Base-by-base conservation (phyloP, 1,140 invertebrate genomes). In the Drosophila funebris region DNA sequence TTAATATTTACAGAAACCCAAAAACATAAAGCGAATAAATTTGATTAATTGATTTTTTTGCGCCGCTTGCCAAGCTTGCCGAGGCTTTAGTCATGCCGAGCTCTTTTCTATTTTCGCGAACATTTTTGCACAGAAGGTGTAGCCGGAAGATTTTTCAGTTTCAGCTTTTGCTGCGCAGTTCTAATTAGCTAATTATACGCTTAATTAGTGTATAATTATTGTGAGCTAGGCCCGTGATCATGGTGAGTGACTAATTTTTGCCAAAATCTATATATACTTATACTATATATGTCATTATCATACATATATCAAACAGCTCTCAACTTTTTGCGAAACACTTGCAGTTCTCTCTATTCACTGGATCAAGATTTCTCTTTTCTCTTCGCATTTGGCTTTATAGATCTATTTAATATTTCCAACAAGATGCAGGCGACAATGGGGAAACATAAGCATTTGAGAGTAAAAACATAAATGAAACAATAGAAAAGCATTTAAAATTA, bases 111-210 rank as follows among this genome's bases (percentile, higher is more conserved):
- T 83, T 88, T 88, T 88, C 76, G 83, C 83, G 69, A 78, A 43
- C n/a, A 68, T 79, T 82, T 88, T 88, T 79, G 78, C 78, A 83
- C 78, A 73, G 79, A 88, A 88, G 83, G 83, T 88, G 83, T 88
- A 88, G 83, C 83, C 83, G 83, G 83, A 87, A 87, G 78, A 88
- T 87, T 76, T 82, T 85, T 39, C 7, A n/a, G 50, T 31, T 50
- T 50, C n/a, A 52, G 58, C 48, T 68, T 67, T 76, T 62, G 72
- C 72, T 79, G 75, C 72, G 83, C 76, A 88, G 84, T 88, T 88
- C 83, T 88, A 88, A 88, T 88, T 88, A 88, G 83, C 84, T 88
- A 88, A 88, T 88, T 88, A 88, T 88, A 88, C 83, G 78, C 83
- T 77, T 62, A 89, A 88, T 88, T 88, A 88, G 76, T 88, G 60